Base-by-base conservation (phyloP, 2,113 vertebrate genomes). In the Symphodus melops region DNA sequence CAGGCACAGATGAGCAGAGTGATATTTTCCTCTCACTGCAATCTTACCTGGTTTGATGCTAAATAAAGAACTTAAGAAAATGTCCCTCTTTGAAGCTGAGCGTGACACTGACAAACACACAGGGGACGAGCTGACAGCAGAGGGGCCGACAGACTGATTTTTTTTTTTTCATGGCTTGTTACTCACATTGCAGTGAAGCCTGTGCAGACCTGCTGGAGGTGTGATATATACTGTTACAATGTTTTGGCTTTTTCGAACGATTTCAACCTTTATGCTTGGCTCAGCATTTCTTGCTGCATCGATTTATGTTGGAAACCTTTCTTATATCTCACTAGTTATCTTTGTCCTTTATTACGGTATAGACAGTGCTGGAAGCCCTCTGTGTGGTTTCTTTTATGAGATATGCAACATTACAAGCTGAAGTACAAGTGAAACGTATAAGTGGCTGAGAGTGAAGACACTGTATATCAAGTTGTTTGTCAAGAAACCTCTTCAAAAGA, bases 51-150 rank as follows among this genome's bases (percentile, higher is more conserved):
- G n/a, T 54, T 64, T 57, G 28, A 25, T 42, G 42, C 13, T 17
- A 20, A 37, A 52, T 52, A 60, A 3, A 33, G 56, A 16, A 44
- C 46, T 19, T 48, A 17, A 48, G 16, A 48, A 48, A 48, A 19
- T 17, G 5, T 52, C 5, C 12, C 11, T 46, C 60, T 61, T 49
- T 57, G 46, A 68, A 33, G 69, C 33, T 69, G 33, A 69, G 20
- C 8, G 11, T 36, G n/a, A 17, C 17, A 7, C 17, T 42, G 58
- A 55, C 42, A 28, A 54, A 54, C 12, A 39, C 28, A 20, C 48
- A 21, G 48, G 10, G 14, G 9, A 58, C 9, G 13, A 70, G 25
- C 58, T 59, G 44, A 20, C n/a, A 59, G 20, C 25, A 42, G 44
- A 36, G 13, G 25, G 37, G 12, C 46, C 54, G 44, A 37, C 8